phyloP scores from a whole-genome alignment of 2,888 invertebrate species.

The Acronicta alni region DNA sequence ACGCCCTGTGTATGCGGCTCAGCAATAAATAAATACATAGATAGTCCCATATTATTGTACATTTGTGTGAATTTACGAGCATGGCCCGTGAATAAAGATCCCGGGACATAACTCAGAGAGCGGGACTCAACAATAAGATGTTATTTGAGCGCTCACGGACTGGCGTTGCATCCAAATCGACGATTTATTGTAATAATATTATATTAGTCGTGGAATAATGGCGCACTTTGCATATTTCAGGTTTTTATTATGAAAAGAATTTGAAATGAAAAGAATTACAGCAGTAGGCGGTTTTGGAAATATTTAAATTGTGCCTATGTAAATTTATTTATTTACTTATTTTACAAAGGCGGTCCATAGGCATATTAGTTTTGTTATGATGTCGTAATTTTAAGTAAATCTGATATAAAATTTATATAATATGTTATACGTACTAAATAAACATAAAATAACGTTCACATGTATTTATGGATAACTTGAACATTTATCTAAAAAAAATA shows the following conservation, averaged over 20 bases:
- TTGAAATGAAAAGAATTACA: constrained; percentile 17
- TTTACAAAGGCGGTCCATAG: no score
- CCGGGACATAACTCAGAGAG: constrained; percentile 39
- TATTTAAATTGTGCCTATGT: constrained; percentile 10
- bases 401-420: no score
- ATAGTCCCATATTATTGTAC: constrained; percentile 55
- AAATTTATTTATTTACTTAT: no score
- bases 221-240: constrained; percentile 41
- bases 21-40: constrained; percentile 68
- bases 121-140: constrained; percentile 44
- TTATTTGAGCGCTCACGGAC: constrained; percentile 41
- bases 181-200: constrained; percentile 56
- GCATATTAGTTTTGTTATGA: no score
- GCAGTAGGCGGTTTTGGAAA: constrained; percentile 21
- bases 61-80: constrained; percentile 59
- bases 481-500: no score
- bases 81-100: constrained; percentile 38
- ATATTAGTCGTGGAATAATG: constrained; percentile 50
- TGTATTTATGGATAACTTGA: no score
- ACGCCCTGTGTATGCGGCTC: constrained; percentile 37
- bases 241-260: constrained; percentile 37
- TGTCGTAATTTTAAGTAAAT: no score
- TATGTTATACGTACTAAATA: no score
- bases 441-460: no score
- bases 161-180: constrained; percentile 51